phyloP scores from a whole-genome alignment of 1,140 invertebrate genomes.

The Cydia splendana region DNA sequence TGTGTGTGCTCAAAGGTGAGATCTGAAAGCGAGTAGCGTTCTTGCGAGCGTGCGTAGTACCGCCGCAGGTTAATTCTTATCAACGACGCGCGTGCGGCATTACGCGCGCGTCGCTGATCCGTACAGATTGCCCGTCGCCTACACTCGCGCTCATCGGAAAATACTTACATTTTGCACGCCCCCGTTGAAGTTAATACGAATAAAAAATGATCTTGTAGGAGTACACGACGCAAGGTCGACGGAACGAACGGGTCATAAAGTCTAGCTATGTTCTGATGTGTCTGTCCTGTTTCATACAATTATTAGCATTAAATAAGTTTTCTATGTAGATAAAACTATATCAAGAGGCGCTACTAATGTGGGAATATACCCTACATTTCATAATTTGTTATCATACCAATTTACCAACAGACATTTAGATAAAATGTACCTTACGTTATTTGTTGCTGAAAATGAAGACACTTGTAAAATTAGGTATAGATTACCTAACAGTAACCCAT shows the following conservation, averaged over 20 bases:
- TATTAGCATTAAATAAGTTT: not conserved
- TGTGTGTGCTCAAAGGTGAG: too few relatives aligned
- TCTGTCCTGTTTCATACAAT: not conserved
- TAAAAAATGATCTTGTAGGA: not conserved
- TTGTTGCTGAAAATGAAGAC: too few relatives aligned
- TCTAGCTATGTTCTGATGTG: not conserved
- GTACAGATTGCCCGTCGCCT: conserved; percentile 13
- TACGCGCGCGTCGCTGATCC: conserved; percentile 16
- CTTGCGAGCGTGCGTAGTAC: not conserved
- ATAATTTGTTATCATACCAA: too few relatives aligned
- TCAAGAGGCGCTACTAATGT: too few relatives aligned
- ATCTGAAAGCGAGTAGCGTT: not conserved
- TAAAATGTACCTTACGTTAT: too few relatives aligned
- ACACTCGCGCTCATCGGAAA: conserved; percentile 8
- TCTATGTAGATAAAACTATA: too few relatives aligned
- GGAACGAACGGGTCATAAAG: not conserved
- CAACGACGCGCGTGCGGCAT: conserved; percentile 13
- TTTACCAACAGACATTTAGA: too few relatives aligned
- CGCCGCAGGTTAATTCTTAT: conserved; percentile 24
- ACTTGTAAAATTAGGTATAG: too few relatives aligned
- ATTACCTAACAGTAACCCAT: too few relatives aligned
- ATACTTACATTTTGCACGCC: conserved; percentile 5
- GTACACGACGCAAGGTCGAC: not conserved
- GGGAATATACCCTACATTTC: too few relatives aligned
- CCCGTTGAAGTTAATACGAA: not conserved